Conservation (phyloP, 2,113 vertebrate species). For the Monarcha castaneiventris region DNA sequence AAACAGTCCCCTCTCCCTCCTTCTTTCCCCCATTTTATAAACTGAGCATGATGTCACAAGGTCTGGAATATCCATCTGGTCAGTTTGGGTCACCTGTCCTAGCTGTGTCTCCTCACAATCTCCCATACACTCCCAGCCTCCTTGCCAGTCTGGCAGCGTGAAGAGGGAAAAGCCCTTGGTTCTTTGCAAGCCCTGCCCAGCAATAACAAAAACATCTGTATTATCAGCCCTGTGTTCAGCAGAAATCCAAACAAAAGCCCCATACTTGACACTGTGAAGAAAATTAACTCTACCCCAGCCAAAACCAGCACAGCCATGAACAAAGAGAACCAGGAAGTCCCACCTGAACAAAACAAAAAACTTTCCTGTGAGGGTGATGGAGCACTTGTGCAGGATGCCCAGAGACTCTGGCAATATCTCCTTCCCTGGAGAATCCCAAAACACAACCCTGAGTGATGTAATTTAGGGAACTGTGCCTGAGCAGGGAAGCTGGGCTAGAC, state of each 20-base stretch:
- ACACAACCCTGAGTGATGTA: background rate
- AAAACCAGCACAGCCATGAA: background rate
- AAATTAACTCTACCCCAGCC: background rate
- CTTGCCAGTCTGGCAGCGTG: background rate
- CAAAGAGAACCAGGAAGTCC: background rate
- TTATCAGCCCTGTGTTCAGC: background rate
- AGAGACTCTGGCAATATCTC: background rate
- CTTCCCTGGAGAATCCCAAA: background rate
- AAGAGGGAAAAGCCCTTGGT: background rate
- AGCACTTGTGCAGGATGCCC: background rate
- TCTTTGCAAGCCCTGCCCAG: background rate
- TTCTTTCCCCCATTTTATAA: too few relatives aligned
- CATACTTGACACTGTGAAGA: background rate
- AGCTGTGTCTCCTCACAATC: background rate
- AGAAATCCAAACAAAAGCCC: background rate
- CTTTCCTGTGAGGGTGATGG: background rate
- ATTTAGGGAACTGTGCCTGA: background rate
- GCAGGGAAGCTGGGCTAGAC: background rate
- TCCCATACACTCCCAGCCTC: background rate
- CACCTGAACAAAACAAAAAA: background rate
- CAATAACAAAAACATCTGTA: background rate
- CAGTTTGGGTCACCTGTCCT: background rate
- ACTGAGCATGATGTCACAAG: background rate
- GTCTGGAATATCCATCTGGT: background rate
- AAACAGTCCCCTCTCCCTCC: accelerated